These are phyloP conservation scores for Cichlasoma orientale DNA, from an alignment of 2,797 vertebrate species.

Conservation along the genomic window DNA sequence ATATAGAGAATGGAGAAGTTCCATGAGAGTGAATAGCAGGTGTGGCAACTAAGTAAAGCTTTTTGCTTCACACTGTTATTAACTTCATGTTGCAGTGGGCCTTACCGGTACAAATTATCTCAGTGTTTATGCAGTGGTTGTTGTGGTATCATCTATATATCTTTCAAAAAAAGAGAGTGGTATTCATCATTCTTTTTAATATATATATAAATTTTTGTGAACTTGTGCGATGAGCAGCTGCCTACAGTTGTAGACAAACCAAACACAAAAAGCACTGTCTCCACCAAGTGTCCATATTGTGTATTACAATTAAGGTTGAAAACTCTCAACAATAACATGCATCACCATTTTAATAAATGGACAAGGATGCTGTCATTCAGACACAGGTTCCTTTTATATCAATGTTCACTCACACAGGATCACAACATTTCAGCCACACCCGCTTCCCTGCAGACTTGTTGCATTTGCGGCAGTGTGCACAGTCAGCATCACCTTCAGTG, in stretches of 20 bases:
- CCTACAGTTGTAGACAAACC: background rate
- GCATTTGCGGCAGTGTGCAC: background rate
- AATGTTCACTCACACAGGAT: background rate
- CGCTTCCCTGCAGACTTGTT: background rate
- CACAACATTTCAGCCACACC: background rate
- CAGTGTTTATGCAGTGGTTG: background rate
- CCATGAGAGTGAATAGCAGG: background rate
- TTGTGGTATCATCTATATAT: background rate
- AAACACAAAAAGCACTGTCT: conserved; percentile 5
- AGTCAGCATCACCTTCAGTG: background rate
- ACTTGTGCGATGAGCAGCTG: background rate
- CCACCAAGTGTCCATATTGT: conserved; percentile 45
- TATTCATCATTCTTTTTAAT: background rate
- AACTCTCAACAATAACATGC: background rate
- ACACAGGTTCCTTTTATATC: background rate
- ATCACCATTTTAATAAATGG: background rate
- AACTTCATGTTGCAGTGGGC: background rate
- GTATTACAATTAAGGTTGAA: conserved; percentile 29
- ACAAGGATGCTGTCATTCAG: background rate
- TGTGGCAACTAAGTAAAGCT: background rate
- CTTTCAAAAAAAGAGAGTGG: background rate
- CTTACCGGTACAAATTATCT: background rate
- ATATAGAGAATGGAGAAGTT: conserved; percentile 16
- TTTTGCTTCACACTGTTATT: background rate
- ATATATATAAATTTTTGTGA: background rate